Evolutionary conservation across 2,888 invertebrate species (phyloP).

Genomic region (Hirtodrosophila histrioides): DNA sequence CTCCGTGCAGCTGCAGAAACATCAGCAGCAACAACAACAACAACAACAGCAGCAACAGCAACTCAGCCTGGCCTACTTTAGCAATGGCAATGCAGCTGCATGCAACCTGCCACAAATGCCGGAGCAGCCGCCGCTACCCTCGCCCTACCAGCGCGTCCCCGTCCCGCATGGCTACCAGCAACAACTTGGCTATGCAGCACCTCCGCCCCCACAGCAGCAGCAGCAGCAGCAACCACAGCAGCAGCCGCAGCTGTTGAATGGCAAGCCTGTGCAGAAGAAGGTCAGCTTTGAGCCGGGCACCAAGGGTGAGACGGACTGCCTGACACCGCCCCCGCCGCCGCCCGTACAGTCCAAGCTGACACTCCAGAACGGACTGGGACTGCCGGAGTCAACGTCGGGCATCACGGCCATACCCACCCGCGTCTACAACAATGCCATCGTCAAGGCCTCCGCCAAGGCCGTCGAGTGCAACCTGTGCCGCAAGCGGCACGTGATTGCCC

Average conservation of each 20-base stretch:
- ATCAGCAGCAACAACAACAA: slow-evolving; percentile 67
- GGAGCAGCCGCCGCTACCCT: slow-evolving; percentile 54
- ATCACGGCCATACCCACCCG: slow-evolving; percentile 84
- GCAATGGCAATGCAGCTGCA: slow-evolving; percentile 63
- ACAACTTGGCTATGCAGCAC: slow-evolving; percentile 69
- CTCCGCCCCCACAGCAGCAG: slow-evolving; percentile 54
- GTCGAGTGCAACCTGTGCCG: slow-evolving; percentile 93
- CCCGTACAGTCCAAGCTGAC: slow-evolving; percentile 31
- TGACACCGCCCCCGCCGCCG: slow-evolving; percentile 59
- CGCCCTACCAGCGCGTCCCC: slow-evolving; percentile 87
- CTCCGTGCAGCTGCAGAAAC: slow-evolving; percentile 73
- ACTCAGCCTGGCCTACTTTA: slow-evolving; percentile 61
- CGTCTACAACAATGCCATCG: slow-evolving; percentile 84
- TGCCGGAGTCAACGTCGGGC: slow-evolving; percentile 42
- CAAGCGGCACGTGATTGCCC: slow-evolving; percentile 91
- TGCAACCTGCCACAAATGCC: slow-evolving; percentile 53
- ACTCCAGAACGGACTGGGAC: slow-evolving; percentile 49
- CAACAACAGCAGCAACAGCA: slow-evolving; percentile 75
- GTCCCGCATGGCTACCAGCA: slow-evolving; percentile 86
- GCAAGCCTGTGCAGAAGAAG: slow-evolving; percentile 87
- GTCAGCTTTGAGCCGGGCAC: slow-evolving; percentile 91
- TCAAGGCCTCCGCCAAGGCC: slow-evolving; percentile 86
- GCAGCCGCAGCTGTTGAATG: slow-evolving; percentile 43
- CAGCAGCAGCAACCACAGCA: slow-evolving; percentile 82
- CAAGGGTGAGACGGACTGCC: slow-evolving; percentile 86